These are phyloP conservation scores for Psettodes erumei DNA, from an alignment of 2,113 vertebrate genomes.

Conservation along the genomic window DNA sequence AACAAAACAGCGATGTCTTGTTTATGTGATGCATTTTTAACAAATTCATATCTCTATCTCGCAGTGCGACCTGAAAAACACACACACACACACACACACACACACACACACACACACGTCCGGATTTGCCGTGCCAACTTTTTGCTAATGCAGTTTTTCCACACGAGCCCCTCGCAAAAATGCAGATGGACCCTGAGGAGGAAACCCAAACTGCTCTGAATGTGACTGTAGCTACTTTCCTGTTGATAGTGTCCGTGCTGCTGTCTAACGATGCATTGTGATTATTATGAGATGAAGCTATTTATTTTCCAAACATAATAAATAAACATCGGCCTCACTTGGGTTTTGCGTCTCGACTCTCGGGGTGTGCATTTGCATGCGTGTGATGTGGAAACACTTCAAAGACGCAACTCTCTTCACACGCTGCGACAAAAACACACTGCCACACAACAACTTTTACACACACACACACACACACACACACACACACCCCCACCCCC, in stretches of 20 bases:
- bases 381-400: slow-evolving; percentile 55
- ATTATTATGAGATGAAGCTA: slow-evolving; percentile 55
- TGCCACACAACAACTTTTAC: no score
- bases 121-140: slow-evolving; percentile 22
- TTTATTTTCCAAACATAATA: slow-evolving; percentile 68
- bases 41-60: background rate
- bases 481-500: no score
- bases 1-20: slow-evolving; percentile 19
- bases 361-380: slow-evolving; percentile 56
- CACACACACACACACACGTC: slow-evolving; percentile 5
- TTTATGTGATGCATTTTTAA: slow-evolving; percentile 35
- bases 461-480: no score
- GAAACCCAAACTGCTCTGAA: slow-evolving; percentile 54
- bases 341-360: slow-evolving; percentile 52
- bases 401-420: no score
- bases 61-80: background rate
- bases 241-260: slow-evolving; percentile 41
- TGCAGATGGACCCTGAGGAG: slow-evolving; percentile 38
- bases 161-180: slow-evolving; percentile 63
- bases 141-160: slow-evolving; percentile 40
- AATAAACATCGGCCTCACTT: slow-evolving; percentile 72
- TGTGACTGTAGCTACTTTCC: slow-evolving; percentile 40
- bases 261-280: slow-evolving; percentile 61
- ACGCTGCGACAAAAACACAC: no score
- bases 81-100: no score